Evolutionary conservation across 2,888 invertebrate genomes (phyloP), one percentile per base, ranked within the genome.

Genomic region (Serrognathus titanus): DNA sequence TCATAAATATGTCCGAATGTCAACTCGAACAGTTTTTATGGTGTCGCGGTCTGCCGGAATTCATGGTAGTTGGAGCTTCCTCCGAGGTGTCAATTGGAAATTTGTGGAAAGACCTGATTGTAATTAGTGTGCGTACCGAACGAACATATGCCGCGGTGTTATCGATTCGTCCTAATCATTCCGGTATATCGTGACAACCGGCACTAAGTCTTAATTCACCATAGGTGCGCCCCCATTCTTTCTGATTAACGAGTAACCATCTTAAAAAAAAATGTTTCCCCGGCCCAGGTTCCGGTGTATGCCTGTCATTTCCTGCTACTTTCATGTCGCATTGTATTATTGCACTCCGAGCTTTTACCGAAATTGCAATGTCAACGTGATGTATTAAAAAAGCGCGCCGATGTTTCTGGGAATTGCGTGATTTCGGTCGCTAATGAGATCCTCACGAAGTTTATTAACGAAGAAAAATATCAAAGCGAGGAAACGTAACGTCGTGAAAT

Each of bases 221-320:
- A 66, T 65, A 73, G 75, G 75, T 70, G 77, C 71, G 74, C 71
- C 75, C n/a, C 71, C 72, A 73, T 75, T 75, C 74, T 71, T 74
- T 71, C 69, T 73, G 74, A 75, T 75, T 76, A 73, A 73, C 71
- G 67, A 73, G 72, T 71, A 69, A 69, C 75, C 74, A 72, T 75
- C 72, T 74, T 71, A 65, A 73, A 73, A 74, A 74, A 75, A 73
- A 73, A 71, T 69, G 69, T 66, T 72, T 72, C 68, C 69, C 72
- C 72, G 71, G 70, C 66, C 66, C 68, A 65, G 66, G 68, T 70
- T 73, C 74, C 71, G 73, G 72, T 71, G 71, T 68, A 73, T 66
- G 69, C 68, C 70, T 71, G 70, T 71, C 73, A 72, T 73, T 75
- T 75, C 74, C 75, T 69, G 66, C 63, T 59, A 65, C 64, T 74